These are phyloP conservation scores for Myotis davidii DNA, from an alignment of 2,113 vertebrate genomes.

Conservation along the genomic window DNA sequence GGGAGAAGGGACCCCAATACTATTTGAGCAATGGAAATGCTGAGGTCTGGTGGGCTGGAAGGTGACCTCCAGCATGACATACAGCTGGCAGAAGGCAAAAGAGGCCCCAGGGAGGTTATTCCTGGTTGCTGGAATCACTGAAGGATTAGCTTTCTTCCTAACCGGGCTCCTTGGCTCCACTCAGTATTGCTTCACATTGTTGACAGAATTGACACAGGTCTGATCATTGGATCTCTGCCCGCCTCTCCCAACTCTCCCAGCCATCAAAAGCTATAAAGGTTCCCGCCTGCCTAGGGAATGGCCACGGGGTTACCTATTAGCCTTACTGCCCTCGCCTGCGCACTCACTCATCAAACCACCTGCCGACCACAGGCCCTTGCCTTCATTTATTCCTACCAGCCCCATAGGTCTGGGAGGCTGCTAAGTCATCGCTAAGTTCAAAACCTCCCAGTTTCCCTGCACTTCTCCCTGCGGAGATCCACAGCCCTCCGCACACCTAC, in stretches of 20 bases:
- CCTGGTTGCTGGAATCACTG: background rate
- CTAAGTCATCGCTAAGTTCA: background rate
- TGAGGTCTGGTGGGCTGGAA: background rate
- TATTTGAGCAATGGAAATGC: background rate
- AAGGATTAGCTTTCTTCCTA: background rate
- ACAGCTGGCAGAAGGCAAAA: background rate
- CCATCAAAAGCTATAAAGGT: background rate
- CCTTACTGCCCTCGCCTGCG: background rate
- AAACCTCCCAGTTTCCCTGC: slow-evolving; percentile 4
- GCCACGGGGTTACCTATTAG: background rate
- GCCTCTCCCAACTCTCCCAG: too few relatives aligned
- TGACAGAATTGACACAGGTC: background rate
- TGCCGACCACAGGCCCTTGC: background rate
- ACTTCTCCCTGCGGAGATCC: background rate
- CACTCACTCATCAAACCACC: background rate
- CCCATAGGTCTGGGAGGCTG: background rate
- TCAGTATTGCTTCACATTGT: background rate
- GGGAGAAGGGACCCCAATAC: background rate
- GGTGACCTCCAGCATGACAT: background rate
- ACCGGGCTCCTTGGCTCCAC: background rate
- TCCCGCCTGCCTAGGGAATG: background rate
- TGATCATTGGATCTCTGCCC: background rate
- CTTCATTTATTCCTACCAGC: background rate
- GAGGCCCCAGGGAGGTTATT: background rate
- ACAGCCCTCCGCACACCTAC: background rate